Conservation (phyloP, 2,797 vertebrate genomes). For the Salarias fasciatus region DNA sequence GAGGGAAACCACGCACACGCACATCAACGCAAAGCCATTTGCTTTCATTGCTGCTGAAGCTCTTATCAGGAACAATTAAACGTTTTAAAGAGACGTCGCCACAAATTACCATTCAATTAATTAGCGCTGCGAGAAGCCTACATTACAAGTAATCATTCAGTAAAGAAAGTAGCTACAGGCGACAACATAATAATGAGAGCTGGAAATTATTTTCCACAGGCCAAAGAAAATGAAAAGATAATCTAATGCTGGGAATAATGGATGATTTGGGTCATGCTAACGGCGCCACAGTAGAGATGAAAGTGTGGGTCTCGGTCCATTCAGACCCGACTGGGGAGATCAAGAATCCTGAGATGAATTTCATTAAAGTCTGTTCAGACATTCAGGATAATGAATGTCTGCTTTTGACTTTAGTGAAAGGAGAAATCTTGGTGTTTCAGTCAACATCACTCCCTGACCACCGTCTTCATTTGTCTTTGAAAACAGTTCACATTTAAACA, state of each 20-base stretch:
- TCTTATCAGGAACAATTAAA: constrained; percentile 69
- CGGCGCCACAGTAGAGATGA: constrained; percentile 3
- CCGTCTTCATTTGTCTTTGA: neutral
- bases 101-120: constrained; percentile 62
- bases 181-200: constrained; percentile 57
- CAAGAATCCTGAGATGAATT: constrained; percentile 6
- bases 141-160: constrained; percentile 61
- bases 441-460: neutral
- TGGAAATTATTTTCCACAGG: constrained; percentile 60
- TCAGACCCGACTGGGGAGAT: constrained; percentile 6
- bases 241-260: constrained; percentile 55
- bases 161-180: constrained; percentile 52
- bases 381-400: neutral
- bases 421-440: neutral
- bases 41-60: constrained; percentile 31
- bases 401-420: constrained; percentile 4
- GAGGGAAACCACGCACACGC: constrained; percentile 11
- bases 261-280: constrained; percentile 38
- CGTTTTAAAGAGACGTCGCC: constrained; percentile 45
- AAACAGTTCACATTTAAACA: neutral
- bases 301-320: neutral
- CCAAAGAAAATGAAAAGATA: constrained; percentile 56
- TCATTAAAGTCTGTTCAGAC: neutral
- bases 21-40: constrained; percentile 14
- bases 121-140: constrained; percentile 43